phyloP scores from a whole-genome alignment of 2,888 invertebrate species.

The Octonoba sinensis region DNA sequence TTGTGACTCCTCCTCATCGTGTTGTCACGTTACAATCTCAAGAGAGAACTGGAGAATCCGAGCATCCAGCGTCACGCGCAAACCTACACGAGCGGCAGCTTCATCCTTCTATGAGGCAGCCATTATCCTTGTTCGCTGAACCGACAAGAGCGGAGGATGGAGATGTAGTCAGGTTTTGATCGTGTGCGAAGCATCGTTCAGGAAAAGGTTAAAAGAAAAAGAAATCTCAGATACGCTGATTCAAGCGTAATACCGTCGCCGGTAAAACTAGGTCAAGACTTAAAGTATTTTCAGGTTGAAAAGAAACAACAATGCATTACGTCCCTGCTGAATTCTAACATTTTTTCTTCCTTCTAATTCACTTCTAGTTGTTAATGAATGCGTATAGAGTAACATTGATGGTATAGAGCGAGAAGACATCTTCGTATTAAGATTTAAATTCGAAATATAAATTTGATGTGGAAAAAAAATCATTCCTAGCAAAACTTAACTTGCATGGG shows the following conservation, averaged over 20 bases:
- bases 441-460: too few species aligned
- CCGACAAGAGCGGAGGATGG: conserved; percentile 13
- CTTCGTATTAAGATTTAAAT: background rate
- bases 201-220: conserved; percentile 17
- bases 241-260: conserved; percentile 31
- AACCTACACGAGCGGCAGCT: conserved; percentile 7
- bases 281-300: conserved; percentile 1
- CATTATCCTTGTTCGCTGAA: conserved; percentile 23
- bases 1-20: too few species aligned
- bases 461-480: too few species aligned
- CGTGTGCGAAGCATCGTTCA: conserved; percentile 15
- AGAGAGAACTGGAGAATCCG: too few species aligned
- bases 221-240: conserved; percentile 22
- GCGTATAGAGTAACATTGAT: conserved; percentile 15
- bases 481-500: too few species aligned
- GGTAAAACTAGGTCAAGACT: conserved; percentile 49
- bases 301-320: too few species aligned
- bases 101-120: background rate
- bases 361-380: too few species aligned
- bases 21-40: too few species aligned
- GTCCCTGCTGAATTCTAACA: too few species aligned
- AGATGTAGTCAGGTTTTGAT: conserved; percentile 9
- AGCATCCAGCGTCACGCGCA: too few species aligned
- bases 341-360: too few species aligned
- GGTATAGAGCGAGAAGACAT: conserved; percentile 3